Evolutionary conservation across 2,888 invertebrate species (phyloP).

Genomic region (Hydropsyche betteni): DNA sequence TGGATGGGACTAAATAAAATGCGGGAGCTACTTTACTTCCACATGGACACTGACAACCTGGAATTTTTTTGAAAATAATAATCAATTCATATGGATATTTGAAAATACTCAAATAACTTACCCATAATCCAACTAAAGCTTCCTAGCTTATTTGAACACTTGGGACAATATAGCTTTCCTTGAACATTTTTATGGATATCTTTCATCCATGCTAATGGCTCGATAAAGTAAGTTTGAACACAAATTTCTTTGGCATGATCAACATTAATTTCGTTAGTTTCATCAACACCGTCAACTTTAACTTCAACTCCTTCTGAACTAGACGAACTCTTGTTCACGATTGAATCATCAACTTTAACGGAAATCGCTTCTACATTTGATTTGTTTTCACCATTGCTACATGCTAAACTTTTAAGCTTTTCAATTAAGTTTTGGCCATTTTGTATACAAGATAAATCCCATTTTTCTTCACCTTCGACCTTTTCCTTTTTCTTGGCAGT

Average conservation of each 20-base stretch:
- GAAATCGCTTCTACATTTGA: not conserved
- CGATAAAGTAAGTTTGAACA: constrained; percentile 82
- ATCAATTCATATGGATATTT: not conserved
- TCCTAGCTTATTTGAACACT: constrained; percentile 85
- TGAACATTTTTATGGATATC: constrained; percentile 74
- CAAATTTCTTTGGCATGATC: constrained; percentile 64
- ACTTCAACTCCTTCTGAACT: constrained; percentile 40
- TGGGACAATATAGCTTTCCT: constrained; percentile 88
- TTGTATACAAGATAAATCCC: constrained; percentile 50
- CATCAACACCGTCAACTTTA: constrained; percentile 32
- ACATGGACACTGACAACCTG: constrained; percentile 89
- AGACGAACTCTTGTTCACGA: constrained; percentile 34
- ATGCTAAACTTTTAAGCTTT: constrained; percentile 59
- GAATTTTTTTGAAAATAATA: constrained; percentile 39
- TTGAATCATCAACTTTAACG: constrained; percentile 14
- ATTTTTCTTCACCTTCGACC: constrained; percentile 56
- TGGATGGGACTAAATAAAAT: constrained; percentile 90
- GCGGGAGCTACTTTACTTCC: constrained; percentile 90
- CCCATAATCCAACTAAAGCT: constrained; percentile 92
- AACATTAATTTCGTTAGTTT: constrained; percentile 53
- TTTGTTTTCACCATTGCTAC: constrained; percentile 42
- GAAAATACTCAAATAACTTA: constrained; percentile 54
- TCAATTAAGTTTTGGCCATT: constrained; percentile 53
- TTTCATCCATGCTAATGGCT: constrained; percentile 91
- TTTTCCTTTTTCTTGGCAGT: constrained; percentile 33